phyloP scores from a whole-genome alignment of 2,797 vertebrate species.

The Cynopterus sphinx region DNA sequence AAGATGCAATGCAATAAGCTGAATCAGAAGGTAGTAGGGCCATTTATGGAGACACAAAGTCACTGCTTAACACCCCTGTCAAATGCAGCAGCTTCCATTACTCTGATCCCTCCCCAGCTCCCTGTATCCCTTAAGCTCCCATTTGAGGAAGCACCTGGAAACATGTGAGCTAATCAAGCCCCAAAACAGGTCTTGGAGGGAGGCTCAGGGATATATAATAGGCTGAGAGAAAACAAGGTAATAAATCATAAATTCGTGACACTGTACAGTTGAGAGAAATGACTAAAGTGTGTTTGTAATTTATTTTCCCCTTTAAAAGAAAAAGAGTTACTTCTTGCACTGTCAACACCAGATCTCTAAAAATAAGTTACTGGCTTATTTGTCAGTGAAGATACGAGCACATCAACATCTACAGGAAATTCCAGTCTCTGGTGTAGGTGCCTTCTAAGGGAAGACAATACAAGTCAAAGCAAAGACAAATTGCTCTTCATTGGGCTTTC shows the following conservation, averaged over 20 bases:
- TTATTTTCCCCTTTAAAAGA: slow-evolving; percentile 56
- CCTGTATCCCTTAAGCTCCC: neutral
- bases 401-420: slow-evolving; percentile 62
- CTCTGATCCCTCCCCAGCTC: neutral
- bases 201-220: neutral
- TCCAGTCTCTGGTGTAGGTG: neutral
- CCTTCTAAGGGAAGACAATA: slow-evolving; percentile 71
- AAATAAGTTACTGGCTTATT: slow-evolving; percentile 49
- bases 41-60: neutral
- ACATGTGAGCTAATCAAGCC: neutral
- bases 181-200: neutral
- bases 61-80: neutral
- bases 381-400: slow-evolving; percentile 41
- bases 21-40: too few species aligned
- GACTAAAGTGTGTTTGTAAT: slow-evolving; percentile 53
- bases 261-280: slow-evolving; percentile 10
- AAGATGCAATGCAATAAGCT: neutral
- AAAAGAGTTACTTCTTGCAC: slow-evolving; percentile 11
- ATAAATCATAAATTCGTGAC: slow-evolving; percentile 61
- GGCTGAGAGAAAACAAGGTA: neutral
- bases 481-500: slow-evolving; percentile 58
- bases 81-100: neutral
- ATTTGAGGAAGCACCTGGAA: neutral
- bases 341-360: slow-evolving; percentile 36
- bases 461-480: slow-evolving; percentile 51